Percentiles rank a stretch among this genome's conserved stretches.
These are phyloP conservation scores for Neodontobutis hainanensis DNA, from an alignment of 2,113 vertebrate species.

Conservation along the genomic window DNA sequence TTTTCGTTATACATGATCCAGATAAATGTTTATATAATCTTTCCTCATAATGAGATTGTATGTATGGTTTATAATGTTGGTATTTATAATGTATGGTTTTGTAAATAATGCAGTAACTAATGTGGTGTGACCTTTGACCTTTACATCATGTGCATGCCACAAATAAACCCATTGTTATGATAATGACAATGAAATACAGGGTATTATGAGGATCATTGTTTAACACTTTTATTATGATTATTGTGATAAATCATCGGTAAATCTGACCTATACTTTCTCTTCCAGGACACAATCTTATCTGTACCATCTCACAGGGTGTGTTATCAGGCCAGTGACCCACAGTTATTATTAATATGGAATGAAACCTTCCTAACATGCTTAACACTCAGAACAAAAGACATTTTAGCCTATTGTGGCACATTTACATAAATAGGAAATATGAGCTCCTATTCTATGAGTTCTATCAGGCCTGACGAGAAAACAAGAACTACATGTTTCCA, in stretches of 20 bases:
- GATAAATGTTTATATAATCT: slow-evolving; percentile 21
- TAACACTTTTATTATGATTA: slow-evolving; percentile 38
- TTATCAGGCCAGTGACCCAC: background rate
- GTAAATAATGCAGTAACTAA: slow-evolving; percentile 26
- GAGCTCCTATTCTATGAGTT: background rate
- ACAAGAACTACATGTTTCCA: background rate
- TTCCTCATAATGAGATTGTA: slow-evolving; percentile 28
- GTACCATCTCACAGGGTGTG: background rate
- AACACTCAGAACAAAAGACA: background rate
- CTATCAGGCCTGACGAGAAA: background rate
- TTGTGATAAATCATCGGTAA: slow-evolving; percentile 21
- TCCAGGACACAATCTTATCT: slow-evolving; percentile 17
- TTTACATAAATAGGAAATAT: background rate
- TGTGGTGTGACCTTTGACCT: slow-evolving; percentile 29
- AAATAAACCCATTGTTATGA: slow-evolving; percentile 40
- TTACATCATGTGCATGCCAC: slow-evolving; percentile 27
- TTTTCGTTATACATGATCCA: slow-evolving; percentile 3
- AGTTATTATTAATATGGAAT: background rate
- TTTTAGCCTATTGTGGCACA: background rate
- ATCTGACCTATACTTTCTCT: slow-evolving; percentile 14
- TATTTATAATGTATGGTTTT: no score
- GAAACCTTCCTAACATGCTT: no score
- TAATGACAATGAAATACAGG: slow-evolving; percentile 31
- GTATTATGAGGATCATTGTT: slow-evolving; percentile 48
- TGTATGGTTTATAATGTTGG: slow-evolving; percentile 18